Conservation (phyloP, 2,113 vertebrate species). For the Syngnathus floridae region DNA sequence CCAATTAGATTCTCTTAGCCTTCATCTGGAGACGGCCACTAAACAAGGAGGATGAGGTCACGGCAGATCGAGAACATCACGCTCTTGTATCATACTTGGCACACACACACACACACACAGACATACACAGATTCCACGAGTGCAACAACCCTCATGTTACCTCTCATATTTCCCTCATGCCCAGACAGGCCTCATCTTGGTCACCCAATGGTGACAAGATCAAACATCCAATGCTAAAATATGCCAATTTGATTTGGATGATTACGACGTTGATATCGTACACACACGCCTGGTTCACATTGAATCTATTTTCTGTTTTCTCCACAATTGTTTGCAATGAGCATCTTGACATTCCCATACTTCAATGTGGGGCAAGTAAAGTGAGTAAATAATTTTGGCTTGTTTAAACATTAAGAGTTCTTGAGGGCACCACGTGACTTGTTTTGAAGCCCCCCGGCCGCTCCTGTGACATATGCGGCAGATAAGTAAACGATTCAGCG, state of each 20-base stretch:
- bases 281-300: not conserved
- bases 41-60: constrained; percentile 33
- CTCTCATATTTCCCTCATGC: constrained; percentile 39
- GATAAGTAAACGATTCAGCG: constrained; percentile 7
- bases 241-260: not conserved
- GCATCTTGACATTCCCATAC: constrained; percentile 17
- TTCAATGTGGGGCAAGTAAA: not conserved
- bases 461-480: not conserved
- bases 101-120: constrained; percentile 1
- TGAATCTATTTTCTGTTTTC: not conserved
- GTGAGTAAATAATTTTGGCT: constrained; percentile 25
- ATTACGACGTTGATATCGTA: not conserved
- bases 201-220: constrained; percentile 10
- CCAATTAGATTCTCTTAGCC: constrained; percentile 19
- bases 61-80: constrained; percentile 31
- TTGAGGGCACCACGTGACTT: constrained; percentile 12
- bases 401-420: constrained; percentile 18
- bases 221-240: not conserved
- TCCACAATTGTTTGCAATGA: not conserved
- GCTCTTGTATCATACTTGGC: constrained; percentile 31
- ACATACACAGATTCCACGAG: constrained; percentile 26
- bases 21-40: constrained; percentile 17
- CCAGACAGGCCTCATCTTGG: constrained; percentile 26
- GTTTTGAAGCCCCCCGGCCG: not conserved
- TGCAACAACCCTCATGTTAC: constrained; percentile 44